Conservation (phyloP, 1,140 invertebrate genomes). For the Mamestra configurata region DNA sequence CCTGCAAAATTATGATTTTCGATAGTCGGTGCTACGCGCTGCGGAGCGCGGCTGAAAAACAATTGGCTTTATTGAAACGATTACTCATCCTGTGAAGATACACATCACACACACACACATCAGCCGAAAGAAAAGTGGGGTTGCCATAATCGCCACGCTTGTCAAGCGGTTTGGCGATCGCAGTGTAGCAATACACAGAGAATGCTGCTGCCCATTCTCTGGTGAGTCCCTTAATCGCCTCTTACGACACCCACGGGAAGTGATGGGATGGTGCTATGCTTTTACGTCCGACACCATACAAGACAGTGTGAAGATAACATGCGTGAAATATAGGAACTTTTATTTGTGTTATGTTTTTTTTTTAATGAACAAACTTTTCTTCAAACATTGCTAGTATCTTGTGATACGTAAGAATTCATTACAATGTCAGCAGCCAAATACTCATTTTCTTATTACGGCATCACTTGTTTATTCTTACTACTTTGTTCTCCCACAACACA, state of each 20-base stretch:
- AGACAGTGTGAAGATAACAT: background rate
- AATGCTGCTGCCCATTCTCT: too few relatives aligned
- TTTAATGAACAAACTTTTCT: background rate
- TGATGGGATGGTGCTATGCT: too few relatives aligned
- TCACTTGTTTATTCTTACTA: background rate
- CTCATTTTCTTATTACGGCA: constrained; percentile 13
- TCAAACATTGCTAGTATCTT: background rate
- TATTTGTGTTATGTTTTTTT: background rate
- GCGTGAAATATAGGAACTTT: background rate
- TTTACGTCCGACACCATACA: too few relatives aligned
- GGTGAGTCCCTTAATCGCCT: too few relatives aligned
- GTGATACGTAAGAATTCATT: background rate
- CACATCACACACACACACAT: too few relatives aligned
- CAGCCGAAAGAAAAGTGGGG: too few relatives aligned
- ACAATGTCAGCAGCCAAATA: background rate
- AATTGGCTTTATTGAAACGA: background rate
- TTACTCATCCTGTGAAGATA: background rate
- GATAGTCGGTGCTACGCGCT: background rate
- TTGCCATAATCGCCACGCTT: too few relatives aligned
- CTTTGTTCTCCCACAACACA: constrained; percentile 5
- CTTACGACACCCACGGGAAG: too few relatives aligned
- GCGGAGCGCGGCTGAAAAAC: background rate
- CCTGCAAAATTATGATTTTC: constrained; percentile 16
- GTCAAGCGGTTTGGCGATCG: too few relatives aligned
- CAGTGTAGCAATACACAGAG: too few relatives aligned